These are phyloP conservation scores for Tuta absoluta DNA, from an alignment of 2,888 invertebrate genomes.

Conservation along the genomic window DNA sequence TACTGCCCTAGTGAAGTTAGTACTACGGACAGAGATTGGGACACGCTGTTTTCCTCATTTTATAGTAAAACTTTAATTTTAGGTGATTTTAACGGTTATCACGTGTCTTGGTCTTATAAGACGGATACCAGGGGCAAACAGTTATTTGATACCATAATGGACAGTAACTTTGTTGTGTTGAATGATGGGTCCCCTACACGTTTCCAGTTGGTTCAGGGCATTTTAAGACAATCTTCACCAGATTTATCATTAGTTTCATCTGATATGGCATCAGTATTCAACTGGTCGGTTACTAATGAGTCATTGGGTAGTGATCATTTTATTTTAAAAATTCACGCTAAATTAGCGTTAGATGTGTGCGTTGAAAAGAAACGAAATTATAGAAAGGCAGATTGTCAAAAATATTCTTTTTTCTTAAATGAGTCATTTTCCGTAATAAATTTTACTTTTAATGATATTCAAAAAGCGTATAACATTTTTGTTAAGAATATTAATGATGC, in stretches of 20 bases:
- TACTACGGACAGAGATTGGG: not conserved
- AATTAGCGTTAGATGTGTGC: no score
- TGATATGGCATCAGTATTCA: no score
- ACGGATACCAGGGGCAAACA: not conserved
- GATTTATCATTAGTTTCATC: no score
- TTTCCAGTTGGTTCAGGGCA: no score
- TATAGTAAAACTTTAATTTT: no score
- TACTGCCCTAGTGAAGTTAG: not conserved
- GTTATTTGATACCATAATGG: not conserved
- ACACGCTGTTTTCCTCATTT: not conserved
- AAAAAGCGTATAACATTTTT: not conserved
- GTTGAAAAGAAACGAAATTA: slow-evolving; percentile 11
- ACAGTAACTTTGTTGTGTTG: not conserved
- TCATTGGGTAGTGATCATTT: no score
- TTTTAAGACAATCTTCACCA: no score
- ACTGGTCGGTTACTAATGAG: no score
- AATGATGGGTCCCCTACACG: no score
- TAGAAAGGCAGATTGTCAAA: slow-evolving; percentile 7
- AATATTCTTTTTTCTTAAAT: not conserved
- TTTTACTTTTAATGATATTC: not conserved
- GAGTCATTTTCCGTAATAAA: not conserved
- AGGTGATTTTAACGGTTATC: no score
- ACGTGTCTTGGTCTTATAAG: slow-evolving; percentile 9
- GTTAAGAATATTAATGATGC: no score
- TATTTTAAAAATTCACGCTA: no score